A percentile compares a stretch with the other conserved stretches of the same genome.
Evolutionary conservation across 2,113 vertebrate species (phyloP).

Genomic region (Xenotilapia flavipinnis): DNA sequence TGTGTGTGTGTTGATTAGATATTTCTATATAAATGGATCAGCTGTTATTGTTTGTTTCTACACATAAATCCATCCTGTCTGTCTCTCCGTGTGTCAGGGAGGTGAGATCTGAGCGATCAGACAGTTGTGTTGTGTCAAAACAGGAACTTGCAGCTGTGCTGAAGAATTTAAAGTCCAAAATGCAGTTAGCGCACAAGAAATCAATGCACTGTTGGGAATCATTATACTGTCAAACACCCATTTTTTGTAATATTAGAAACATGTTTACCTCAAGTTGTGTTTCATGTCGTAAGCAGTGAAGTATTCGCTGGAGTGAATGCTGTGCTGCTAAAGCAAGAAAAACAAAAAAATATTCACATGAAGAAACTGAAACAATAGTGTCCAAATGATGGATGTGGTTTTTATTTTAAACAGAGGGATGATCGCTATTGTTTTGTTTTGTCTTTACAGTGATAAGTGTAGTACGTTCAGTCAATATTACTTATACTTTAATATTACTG

Average conservation of each 20-base stretch:
- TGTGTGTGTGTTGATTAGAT: slow-evolving; percentile 39
- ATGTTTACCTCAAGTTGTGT: not conserved
- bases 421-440: not conserved
- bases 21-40: slow-evolving; percentile 53
- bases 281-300: not conserved
- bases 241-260: not conserved
- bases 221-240: not conserved
- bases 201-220: not conserved
- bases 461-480: not conserved
- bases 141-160: not conserved
- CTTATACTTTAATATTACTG: not conserved
- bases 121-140: not conserved
- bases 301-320: not conserved
- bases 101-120: not conserved
- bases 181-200: not conserved
- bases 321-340: not conserved
- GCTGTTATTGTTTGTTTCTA: slow-evolving; percentile 46
- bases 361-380: not conserved
- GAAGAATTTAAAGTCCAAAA: not conserved
- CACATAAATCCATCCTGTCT: slow-evolving; percentile 2
- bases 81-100: not conserved
- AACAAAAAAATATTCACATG: not conserved
- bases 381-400: not conserved
- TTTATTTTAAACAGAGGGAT: not conserved
- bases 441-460: not conserved